A percentile compares a stretch with the other conserved stretches of the same genome.
These are phyloP conservation scores for Pseudomyrmex sp. DNA, from an alignment of 1,140 invertebrate genomes.

Conservation along the genomic window DNA sequence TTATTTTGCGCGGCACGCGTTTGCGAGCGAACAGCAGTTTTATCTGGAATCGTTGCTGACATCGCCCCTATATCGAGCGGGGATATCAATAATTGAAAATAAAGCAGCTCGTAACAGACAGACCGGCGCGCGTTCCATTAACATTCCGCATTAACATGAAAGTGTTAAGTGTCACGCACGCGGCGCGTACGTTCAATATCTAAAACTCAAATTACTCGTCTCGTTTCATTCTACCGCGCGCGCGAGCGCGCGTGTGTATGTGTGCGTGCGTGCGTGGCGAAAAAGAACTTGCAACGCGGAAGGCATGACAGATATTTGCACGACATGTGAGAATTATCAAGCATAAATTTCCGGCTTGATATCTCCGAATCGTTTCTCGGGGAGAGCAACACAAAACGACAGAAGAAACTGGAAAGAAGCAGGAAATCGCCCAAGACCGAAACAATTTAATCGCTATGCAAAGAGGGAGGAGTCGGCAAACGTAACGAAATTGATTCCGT, in stretches of 20 bases:
- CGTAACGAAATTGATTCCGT: conserved; percentile 45
- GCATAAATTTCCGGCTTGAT: conserved; percentile 25
- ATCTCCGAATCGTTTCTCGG: not conserved
- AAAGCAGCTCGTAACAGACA: not conserved
- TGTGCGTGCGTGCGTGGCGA: not conserved
- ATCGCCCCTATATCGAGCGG: not conserved
- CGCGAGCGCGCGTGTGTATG: not conserved
- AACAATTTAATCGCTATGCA: conserved; percentile 26
- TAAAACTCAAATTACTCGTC: conserved; percentile 31
- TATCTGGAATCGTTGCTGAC: not conserved
- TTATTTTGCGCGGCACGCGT: conserved; percentile 28
- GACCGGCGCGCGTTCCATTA: conserved; percentile 28
- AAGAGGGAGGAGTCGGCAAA: not conserved
- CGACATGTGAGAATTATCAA: conserved; percentile 48
- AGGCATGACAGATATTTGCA: conserved; percentile 48
- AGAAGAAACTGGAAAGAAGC: not conserved
- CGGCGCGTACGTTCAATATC: conserved; percentile 30
- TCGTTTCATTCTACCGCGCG: conserved; percentile 13
- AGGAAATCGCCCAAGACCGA: conserved; percentile 30
- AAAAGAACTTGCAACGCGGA: conserved; percentile 27
- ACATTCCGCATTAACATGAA: conserved; percentile 48
- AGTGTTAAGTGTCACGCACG: conserved; percentile 42
- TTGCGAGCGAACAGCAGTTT: conserved; percentile 11
- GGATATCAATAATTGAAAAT: conserved; percentile 38
- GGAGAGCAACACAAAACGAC: not conserved